Evolutionary conservation across 2,113 vertebrate genomes (phyloP).

Genomic region (Stegostoma tigrinum): DNA sequence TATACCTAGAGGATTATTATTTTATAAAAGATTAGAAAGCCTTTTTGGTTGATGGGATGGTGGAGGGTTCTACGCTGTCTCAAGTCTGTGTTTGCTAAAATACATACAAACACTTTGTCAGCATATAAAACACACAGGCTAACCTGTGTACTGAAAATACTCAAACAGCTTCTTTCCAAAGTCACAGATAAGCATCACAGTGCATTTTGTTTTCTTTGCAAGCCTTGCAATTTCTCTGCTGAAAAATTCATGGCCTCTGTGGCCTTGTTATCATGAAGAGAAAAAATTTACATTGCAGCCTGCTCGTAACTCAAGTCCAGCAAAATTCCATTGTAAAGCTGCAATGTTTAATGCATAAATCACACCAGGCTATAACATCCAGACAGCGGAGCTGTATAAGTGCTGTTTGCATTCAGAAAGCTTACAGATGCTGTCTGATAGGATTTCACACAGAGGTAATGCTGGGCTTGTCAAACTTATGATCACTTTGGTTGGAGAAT

Average conservation of each 20-base stretch:
- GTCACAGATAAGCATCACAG: background rate
- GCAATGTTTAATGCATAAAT: slow-evolving; percentile 11
- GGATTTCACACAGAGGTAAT: background rate
- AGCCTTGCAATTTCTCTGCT: background rate
- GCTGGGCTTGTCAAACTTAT: background rate
- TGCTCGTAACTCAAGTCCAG: background rate
- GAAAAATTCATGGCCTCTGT: background rate
- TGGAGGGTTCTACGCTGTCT: background rate
- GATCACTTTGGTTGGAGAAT: background rate
- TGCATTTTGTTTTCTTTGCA: background rate
- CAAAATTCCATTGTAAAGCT: background rate
- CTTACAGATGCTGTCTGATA: background rate
- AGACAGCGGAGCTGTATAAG: background rate
- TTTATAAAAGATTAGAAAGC: background rate
- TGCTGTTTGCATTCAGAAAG: background rate
- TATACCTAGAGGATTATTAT: background rate
- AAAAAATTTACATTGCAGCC: slow-evolving; percentile 6
- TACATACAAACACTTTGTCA: background rate
- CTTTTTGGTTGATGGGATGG: background rate
- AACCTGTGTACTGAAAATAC: background rate
- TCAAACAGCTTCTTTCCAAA: background rate
- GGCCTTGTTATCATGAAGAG: background rate
- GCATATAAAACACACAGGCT: background rate
- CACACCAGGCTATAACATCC: background rate
- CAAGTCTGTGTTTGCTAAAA: background rate